Evolutionary conservation across 2,888 invertebrate genomes (phyloP), one percentile per base, ranked within the genome.

Genomic region (Minunthozetes semirufus): DNA sequence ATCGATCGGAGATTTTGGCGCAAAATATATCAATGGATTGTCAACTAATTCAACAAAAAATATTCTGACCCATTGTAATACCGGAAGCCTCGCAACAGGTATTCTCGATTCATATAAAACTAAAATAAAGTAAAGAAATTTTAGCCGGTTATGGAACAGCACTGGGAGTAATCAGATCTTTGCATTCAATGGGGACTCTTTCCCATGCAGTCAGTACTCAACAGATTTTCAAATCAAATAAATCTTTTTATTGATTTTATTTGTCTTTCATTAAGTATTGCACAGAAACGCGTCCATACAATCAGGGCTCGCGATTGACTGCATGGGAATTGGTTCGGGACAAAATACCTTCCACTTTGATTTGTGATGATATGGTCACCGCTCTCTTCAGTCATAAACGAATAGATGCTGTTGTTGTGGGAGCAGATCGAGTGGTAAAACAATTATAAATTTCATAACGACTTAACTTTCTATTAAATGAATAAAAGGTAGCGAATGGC

Each of bases 201-300:
- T 91, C 92, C 80, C 91, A 91, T 81, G 94, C 91, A 1, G 63
- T 63, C 9, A 63, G 63, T 38, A 17, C 9, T 27, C n/a, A n/a
- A 25, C 5, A n/a, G 8, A 8, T 61, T 61, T 61, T 25, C 6
- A 25, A 59, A 61, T 61, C 1, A 29, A 17, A 27, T 2, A 9
- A 29, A 29, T 3, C 25, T 61, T 27, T 61, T 13, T 29, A 27
- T 61, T 33, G 33, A 33, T 33, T 33, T 33, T 3, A 33, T 33
- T 33, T 33, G 33, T 33, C 8, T 33, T 6, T 6, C 11, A 53
- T 46, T 27, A 9, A 63, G 63, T 98, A 92, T 84, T 97, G 93
- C 82, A 95, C 97, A 3, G 99, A 99, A 85, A 99, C 99, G 0
- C 87, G 99, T 78, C 99, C 99, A 0, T 99, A 98, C 84, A 96